Conservation (phyloP, 2,888 invertebrate species). For the Troides oblongomaculatus region DNA sequence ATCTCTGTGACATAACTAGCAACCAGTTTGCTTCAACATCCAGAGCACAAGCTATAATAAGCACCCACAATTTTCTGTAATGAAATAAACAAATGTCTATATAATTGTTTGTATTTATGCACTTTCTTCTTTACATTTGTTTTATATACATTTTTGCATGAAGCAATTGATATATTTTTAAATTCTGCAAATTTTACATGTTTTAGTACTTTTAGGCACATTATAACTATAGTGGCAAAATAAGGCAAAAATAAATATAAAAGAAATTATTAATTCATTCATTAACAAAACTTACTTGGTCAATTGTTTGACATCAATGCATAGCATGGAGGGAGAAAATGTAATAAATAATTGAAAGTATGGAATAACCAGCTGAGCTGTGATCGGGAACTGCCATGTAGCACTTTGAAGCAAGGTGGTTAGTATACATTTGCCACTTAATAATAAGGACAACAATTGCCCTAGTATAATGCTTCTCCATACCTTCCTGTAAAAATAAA, state of each 20-base stretch:
- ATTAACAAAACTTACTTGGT: constrained; percentile 75
- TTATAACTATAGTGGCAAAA: too few relatives aligned
- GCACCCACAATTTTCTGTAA: constrained; percentile 83
- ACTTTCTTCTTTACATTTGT: too few relatives aligned
- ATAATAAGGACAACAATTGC: constrained; percentile 86
- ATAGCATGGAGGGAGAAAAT: constrained; percentile 88
- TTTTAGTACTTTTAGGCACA: too few relatives aligned
- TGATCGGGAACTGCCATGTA: constrained; percentile 86
- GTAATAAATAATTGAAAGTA: constrained; percentile 88
- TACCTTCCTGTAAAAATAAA: constrained; percentile 79
- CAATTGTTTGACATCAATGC: constrained; percentile 83
- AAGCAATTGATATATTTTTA: too few relatives aligned
- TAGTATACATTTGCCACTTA: constrained; percentile 88
- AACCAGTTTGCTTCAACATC: constrained; percentile 94
- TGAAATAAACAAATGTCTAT: background rate
- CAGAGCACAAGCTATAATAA: constrained; percentile 86
- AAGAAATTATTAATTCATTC: background rate
- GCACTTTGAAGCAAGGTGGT: constrained; percentile 85
- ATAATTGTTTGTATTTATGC: too few relatives aligned
- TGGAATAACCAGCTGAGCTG: constrained; percentile 89
- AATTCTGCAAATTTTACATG: too few relatives aligned
- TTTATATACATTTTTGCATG: too few relatives aligned
- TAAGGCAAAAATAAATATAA: background rate
- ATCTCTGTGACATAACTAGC: constrained; percentile 87
- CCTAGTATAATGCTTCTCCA: constrained; percentile 87